Evolutionary conservation across 2,888 invertebrate genomes (phyloP), one percentile per base, ranked within the genome.

Genomic region (Eupeodes luniger): DNA sequence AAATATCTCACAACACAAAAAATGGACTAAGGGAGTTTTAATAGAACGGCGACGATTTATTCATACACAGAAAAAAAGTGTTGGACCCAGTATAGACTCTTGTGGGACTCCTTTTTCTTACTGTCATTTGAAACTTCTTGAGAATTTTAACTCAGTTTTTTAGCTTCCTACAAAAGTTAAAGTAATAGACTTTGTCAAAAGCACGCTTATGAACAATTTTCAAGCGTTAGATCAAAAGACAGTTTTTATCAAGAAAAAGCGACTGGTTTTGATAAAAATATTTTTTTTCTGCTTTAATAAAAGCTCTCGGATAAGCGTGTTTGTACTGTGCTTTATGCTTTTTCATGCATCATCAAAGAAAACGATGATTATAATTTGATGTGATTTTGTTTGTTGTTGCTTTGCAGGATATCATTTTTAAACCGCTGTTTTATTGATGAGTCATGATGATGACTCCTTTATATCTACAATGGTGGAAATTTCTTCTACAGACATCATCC

Each of bases 351-450:
- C 47, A 72, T 19, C 66, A 40, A 61, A 53, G 9, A 36, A 53
- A 36, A 76, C 51, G 49, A 40, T 36, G 74, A 81, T 81, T 66
- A 1, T 80, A 47, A 19, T 70, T 79, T 61, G 44, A 70, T 79
- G 61, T 69, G 19, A 40, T 40, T 66, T 55, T 61, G 16, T 62
- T 40, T 12, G 2, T 57, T 19, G 16, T 2, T 59, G 59, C 1
- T 12, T 11, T 12, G 19, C 9, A 19, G 49, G n/a, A 14, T 36
- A 51, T 51, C n/a, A 14, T 51, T 49, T 51, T 9, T 14, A 16
- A 34, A 0, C 51, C 9, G n/a, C 19, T 47, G 14, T 16, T 16
- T 10, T 10, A n/a, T 51, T 14, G 51, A 67, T 69, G 67, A 69
- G 5, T 69, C 67, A 69, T 61, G 10, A 11, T 27, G 11, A 11